Conservation (phyloP, 2,113 vertebrate genomes). For the Megatriorchis doriae region DNA sequence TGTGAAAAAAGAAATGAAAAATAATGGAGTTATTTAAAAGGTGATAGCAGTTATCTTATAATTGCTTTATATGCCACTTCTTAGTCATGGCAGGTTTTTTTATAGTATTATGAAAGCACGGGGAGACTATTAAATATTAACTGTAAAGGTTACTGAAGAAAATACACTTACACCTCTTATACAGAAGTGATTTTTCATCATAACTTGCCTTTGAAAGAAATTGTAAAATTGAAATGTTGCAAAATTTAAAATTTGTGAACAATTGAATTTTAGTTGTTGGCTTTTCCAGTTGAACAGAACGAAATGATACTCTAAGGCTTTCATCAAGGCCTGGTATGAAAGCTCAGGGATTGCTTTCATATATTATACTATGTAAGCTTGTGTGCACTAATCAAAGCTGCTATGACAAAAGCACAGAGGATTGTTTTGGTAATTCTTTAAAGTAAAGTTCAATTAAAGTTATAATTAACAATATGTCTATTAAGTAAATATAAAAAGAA, state of each 20-base stretch:
- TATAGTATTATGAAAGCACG: background rate
- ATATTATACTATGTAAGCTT: background rate
- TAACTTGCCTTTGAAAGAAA: background rate
- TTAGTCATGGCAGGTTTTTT: background rate
- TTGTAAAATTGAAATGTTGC: background rate
- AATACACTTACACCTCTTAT: background rate
- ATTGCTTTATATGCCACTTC: background rate
- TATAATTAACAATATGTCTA: background rate
- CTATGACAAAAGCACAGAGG: background rate
- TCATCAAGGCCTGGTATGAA: background rate
- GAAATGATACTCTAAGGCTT: background rate
- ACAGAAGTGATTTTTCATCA: background rate
- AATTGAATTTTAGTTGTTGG: background rate
- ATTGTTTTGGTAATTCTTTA: background rate
- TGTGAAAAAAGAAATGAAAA: background rate
- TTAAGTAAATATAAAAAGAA: background rate
- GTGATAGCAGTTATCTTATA: background rate
- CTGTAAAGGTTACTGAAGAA: background rate
- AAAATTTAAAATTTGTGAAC: background rate
- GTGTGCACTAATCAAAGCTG: background rate
- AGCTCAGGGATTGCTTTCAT: background rate
- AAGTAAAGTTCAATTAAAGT: background rate
- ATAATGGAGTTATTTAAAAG: background rate
- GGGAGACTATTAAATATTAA: background rate
- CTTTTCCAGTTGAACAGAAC: background rate